These are phyloP conservation scores for Zootermopsis nevadensis DNA, from an alignment of 2,888 invertebrate species.

Conservation along the genomic window DNA sequence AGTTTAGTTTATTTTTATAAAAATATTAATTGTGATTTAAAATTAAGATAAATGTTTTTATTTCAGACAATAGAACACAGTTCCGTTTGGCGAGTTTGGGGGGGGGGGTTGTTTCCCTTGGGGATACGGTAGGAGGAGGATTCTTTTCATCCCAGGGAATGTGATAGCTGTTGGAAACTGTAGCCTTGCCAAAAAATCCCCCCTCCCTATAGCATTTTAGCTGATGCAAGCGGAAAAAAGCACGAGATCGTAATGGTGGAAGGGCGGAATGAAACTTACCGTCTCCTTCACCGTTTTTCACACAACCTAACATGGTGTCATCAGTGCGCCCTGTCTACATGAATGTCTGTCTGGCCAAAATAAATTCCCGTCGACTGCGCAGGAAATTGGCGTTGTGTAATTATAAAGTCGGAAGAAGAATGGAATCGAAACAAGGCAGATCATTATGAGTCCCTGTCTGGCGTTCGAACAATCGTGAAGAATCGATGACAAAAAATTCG, in stretches of 20 bases:
- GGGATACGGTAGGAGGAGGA: not conserved
- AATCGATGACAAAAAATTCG: too few relatives aligned
- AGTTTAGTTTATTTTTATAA: too few relatives aligned
- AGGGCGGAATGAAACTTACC: not conserved
- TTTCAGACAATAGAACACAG: not conserved
- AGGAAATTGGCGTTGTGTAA: not conserved
- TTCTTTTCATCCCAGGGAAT: slow-evolving; percentile 35
- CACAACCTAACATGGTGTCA: slow-evolving; percentile 31
- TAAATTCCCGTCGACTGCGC: not conserved
- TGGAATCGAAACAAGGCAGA: too few relatives aligned
- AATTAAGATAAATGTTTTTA: not conserved
- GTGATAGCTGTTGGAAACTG: slow-evolving; percentile 39
- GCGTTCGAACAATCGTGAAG: too few relatives aligned
- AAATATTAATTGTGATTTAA: too few relatives aligned
- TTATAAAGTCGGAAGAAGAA: not conserved
- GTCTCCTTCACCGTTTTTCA: slow-evolving; percentile 22
- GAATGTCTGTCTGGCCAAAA: not conserved
- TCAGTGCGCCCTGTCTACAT: not conserved
- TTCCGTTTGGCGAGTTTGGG: not conserved
- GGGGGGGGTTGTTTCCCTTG: not conserved
- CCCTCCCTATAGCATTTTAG: slow-evolving; percentile 28
- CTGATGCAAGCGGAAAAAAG: slow-evolving; percentile 42
- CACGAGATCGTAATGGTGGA: not conserved
- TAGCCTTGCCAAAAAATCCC: slow-evolving; percentile 36
- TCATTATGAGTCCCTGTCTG: too few relatives aligned